A percentile compares a stretch with the other conserved stretches of the same genome.
Evolutionary conservation across 2,797 vertebrate genomes (phyloP).

Genomic region (Crenichthys baileyi): DNA sequence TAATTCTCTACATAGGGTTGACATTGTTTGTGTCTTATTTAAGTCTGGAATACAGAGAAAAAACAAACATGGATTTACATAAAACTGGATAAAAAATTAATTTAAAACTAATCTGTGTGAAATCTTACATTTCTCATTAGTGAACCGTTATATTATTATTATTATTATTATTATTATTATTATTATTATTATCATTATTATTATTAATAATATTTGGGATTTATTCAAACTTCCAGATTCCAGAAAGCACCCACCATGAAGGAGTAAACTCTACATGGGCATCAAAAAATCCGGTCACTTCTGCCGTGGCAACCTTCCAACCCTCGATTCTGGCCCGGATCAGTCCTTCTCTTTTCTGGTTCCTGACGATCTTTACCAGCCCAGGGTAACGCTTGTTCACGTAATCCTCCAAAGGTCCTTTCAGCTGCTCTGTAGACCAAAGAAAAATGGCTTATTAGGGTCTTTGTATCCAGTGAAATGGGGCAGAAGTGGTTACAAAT

Average conservation of each 20-base stretch:
- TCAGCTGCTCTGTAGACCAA: conserved; percentile 88
- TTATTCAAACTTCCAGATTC: background rate
- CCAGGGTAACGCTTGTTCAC: conserved; percentile 95
- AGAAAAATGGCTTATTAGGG: background rate
- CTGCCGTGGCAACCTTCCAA: conserved; percentile 93
- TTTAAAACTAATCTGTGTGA: background rate
- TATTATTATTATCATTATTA: background rate
- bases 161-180: background rate
- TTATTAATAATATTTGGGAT: background rate
- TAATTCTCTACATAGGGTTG: background rate
- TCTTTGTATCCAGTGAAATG: background rate
- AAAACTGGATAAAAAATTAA: background rate
- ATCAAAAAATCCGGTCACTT: conserved; percentile 95
- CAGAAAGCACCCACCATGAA: conserved; percentile 84
- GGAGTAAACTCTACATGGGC: conserved; percentile 97
- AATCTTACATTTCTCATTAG: background rate
- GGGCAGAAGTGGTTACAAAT: background rate
- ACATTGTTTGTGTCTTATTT: background rate
- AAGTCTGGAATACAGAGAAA: background rate
- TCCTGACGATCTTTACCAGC: conserved; percentile 95
- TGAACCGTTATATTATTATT: background rate
- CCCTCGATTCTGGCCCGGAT: conserved; percentile 96
- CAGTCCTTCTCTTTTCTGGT: conserved; percentile 93
- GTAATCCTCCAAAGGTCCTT: conserved; percentile 92
- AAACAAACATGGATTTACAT: background rate